Evolutionary conservation across 92 coral and sea anemone genomes (phyloP), one percentile per base, ranked within the genome.

Genomic region (Paragorgia papillata): DNA sequence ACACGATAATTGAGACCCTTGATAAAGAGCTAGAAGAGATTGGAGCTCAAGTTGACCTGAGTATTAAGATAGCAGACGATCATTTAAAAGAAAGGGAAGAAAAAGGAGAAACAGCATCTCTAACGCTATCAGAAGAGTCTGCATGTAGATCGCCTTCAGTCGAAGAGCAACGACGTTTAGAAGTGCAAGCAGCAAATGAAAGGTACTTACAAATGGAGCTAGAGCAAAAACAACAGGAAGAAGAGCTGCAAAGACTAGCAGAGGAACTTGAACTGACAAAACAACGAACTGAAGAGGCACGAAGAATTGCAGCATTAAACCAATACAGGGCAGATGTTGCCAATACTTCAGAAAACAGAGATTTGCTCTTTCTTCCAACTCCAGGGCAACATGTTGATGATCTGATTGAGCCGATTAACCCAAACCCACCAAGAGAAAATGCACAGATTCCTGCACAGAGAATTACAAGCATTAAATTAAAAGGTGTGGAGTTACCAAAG

Each of bases 401-500:
- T 37, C 43, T 10, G 43, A 37, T 4, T 37, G 10, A 37, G 4
- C 43, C 4, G 43, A 4, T 37, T 37, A 37, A 10, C n/a, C n/a
- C n/a, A 37, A 37, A 10, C 10, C 43, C 43, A 10, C 43, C 43
- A 37, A 37, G 4, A 37, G 43, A 37, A 37, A 10, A 37, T 37
- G n/a, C n/a, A 37, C 43, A 37, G 10, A 4, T 37, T 37, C 43
- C 10, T 4, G 10, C 43, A 4, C 43, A 37, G 69, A 31, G 19
- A 66, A 48, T 79, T 44, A 55, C 35, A 49, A 75, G 57, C 49
- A 48, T 80, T 56, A 80, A 75, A 57, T 40, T 69, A 61, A 81
- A 67, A 20, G 90, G 90, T n/a, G 84, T 82, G 20, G 90, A 62
- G 35, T 68, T 73, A 24, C 88, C 85, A 51, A 74, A 30, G 61